Evolutionary conservation across 2,113 vertebrate species (phyloP), one percentile per base, ranked within the genome.

Genomic region (Gnathonemus longibarbis): DNA sequence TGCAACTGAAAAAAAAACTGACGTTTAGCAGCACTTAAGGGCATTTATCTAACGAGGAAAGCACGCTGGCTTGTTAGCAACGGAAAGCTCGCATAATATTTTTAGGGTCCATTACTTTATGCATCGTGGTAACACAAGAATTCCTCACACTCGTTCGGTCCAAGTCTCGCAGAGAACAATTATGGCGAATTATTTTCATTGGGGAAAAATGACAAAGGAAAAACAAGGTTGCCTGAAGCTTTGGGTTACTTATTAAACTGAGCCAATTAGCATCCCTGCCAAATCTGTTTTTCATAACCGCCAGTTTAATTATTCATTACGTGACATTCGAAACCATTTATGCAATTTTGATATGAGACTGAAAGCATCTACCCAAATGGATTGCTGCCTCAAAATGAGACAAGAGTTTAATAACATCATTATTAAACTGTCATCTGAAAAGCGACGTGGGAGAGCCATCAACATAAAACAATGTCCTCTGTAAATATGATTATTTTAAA

Each of bases 241-340:
- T 11, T 86, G 31, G 91, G 89, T 91, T 94, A 91, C 93, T 93
- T 94, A 92, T 93, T 94, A 94, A 94, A 93, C 88, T 91, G 94
- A 90, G 90, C 92, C 91, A 91, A 93, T 88, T 91, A 89, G 85
- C 89, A 92, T 94, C 93, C 90, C 90, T 94, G 89, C 88, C 92
- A 93, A 94, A 93, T 94, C 89, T 94, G 85, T 87, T 87, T 94
- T 91, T 94, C 89, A 93, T 94, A 92, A 95, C 94, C 93, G 90
- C 89, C 88, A 91, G 92, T 94, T 95, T 93, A 95, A 94, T 96
- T 95, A 92, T 95, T 95, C 93, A 93, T 91, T 95, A 94, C 89
- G 90, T 94, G 92, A 91, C 88, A 94, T 90, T 94, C 90, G 90
- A 95, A 95, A 94, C 93, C 92, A 91, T 93, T 95, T 92, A 95